These are phyloP conservation scores for Colaptes auratus DNA, from an alignment of 2,113 vertebrate genomes.

Conservation along the genomic window DNA sequence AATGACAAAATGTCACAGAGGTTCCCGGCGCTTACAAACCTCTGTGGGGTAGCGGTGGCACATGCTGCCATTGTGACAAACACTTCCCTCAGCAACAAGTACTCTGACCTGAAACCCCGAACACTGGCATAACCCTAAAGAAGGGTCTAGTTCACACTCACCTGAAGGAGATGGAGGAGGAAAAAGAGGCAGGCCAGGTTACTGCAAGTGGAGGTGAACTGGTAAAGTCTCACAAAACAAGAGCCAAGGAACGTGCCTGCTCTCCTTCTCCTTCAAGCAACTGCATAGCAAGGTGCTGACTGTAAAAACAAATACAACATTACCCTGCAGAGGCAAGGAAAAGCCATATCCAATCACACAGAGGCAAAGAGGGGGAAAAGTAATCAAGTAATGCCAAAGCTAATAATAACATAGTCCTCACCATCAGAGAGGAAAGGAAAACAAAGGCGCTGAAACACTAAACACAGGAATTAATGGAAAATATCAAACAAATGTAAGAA, in stretches of 20 bases:
- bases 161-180: neutral
- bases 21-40: neutral
- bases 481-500: conserved; percentile 46
- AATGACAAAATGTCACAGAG: neutral
- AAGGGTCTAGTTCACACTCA: neutral
- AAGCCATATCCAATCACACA: conserved; percentile 44
- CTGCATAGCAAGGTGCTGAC: conserved; percentile 46
- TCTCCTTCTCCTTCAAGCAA: conserved; percentile 21
- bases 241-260: conserved; percentile 4
- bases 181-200: neutral
- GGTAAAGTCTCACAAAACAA: neutral
- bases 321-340: conserved; percentile 53
- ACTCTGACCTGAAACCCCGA: neutral
- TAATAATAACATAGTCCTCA: conserved; percentile 42
- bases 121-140: neutral
- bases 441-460: conserved; percentile 45
- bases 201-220: neutral
- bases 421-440: conserved; percentile 55
- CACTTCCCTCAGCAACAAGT: neutral
- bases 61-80: neutral
- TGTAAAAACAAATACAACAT: conserved; percentile 54
- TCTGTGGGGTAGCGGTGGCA: neutral
- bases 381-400: conserved; percentile 54
- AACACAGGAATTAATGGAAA: conserved; percentile 59
- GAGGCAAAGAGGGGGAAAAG: conserved; percentile 46